Evolutionary conservation across 2,888 invertebrate species (phyloP).

Genomic region (Ischnura elegans): DNA sequence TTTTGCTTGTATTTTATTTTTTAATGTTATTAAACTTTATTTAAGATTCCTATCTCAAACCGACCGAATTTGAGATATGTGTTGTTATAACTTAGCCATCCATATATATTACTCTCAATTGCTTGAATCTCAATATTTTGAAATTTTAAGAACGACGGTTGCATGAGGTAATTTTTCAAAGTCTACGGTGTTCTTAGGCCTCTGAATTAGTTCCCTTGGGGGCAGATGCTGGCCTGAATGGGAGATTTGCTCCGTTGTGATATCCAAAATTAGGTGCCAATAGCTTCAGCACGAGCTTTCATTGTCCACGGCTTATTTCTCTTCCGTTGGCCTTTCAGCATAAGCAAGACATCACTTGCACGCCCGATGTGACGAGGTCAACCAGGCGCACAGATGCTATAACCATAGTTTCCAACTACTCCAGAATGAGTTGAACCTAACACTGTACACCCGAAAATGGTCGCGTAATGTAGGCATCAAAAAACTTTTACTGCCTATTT

Average conservation of each 20-base stretch:
- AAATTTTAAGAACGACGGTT: background rate
- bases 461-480: constrained; percentile 36
- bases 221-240: background rate
- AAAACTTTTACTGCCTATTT: constrained; percentile 25
- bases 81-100: too few species aligned
- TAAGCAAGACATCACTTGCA: background rate
- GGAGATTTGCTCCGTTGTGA: background rate
- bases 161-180: background rate
- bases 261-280: background rate
- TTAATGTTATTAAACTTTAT: too few species aligned
- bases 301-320: background rate
- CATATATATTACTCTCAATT: too few species aligned
- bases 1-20: too few species aligned
- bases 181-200: too few species aligned
- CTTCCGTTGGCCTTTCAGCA: background rate
- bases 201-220: background rate
- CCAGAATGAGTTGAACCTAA: background rate
- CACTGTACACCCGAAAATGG: background rate
- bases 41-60: too few species aligned
- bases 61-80: too few species aligned
- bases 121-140: background rate
- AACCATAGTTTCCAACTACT: background rate
- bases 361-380: background rate
- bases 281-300: background rate
- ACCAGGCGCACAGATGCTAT: background rate